Conservation (phyloP, 2,797 vertebrate genomes). For the Molossus alvarezi region DNA sequence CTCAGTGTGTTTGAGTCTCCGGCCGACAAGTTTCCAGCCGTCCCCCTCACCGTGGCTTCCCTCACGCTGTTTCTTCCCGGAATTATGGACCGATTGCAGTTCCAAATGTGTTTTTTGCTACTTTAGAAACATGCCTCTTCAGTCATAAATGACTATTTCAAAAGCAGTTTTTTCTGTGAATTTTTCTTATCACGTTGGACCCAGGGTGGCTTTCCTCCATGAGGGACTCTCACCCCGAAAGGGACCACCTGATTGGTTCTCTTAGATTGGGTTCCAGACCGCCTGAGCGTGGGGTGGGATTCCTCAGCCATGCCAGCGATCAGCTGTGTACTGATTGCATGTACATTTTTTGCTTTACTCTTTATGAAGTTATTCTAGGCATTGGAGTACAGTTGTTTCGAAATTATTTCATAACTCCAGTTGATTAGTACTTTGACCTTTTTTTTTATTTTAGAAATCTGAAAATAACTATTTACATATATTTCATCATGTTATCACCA, state of each 20-base stretch:
- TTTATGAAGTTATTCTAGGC: neutral
- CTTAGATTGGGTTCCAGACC: neutral
- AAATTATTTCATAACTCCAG: neutral
- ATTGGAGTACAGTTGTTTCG: neutral
- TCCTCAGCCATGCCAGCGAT: neutral
- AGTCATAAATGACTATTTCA: neutral
- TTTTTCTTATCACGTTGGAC: neutral
- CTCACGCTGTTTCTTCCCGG: neutral
- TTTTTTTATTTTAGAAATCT: conserved; percentile 36
- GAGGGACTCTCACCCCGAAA: neutral
- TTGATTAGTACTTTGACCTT: neutral
- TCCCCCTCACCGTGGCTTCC: neutral
- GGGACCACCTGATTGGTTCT: neutral
- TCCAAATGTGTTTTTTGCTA: neutral
- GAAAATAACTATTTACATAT: neutral
- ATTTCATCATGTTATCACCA: neutral
- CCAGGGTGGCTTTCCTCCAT: neutral
- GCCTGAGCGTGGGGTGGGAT: neutral
- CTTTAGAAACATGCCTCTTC: neutral
- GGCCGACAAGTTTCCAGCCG: neutral
- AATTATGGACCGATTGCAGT: neutral
- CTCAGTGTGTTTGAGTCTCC: neutral
- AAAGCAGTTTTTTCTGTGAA: neutral
- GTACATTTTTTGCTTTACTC: neutral
- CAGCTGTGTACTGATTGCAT: neutral